Base-by-base conservation (phyloP, 1,140 invertebrate species). In the Eriosoma lanigerum region DNA sequence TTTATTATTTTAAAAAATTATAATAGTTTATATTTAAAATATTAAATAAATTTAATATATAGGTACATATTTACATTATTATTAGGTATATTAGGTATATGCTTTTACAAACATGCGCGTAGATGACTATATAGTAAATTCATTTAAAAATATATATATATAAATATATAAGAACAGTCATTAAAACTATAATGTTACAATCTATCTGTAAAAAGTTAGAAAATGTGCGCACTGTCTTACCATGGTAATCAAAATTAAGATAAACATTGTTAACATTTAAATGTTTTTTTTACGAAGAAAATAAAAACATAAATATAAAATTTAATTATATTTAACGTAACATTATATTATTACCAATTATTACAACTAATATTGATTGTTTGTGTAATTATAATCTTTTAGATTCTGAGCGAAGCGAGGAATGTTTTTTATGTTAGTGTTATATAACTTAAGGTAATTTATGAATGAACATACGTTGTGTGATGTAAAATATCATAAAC, bases 371-470 rank as follows among this genome's bases (percentile, higher is more conserved):
- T 24, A 58, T 58, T 13, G 58, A 60, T 29, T 60, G 17, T 26
- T 60, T 6, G 12, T 24, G 56, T 58, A 24, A 15, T 26, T 60
- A n/a, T n/a, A n/a, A n/a, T 29, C 6, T 60, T 60, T 21, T 60
- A 60, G 24, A 17, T 26, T 60, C 12, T 58, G 56, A 58, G 56
- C 21, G 21, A 58, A 58, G 3, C 21, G 21, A 26, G 3, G 24
- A 58, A 60, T 26, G 24, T 60, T 26, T 60, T 60, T 60, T 60
- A n/a, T n/a, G n/a, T n/a, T 60, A 60, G 24, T 26, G 13, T 60
- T 58, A 26, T 24, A 58, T 24, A 3, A n/a, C 56, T 58, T 24
- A 58, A 58, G 24, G 24, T 26, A 58, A 58, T n/a, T 24, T 24
- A 21, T 58, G 21, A 8, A 24, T 58, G 56, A 24, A 13, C 32